phyloP scores from a whole-genome alignment of 2,888 invertebrate species.

The Eurytoma adleriae region DNA sequence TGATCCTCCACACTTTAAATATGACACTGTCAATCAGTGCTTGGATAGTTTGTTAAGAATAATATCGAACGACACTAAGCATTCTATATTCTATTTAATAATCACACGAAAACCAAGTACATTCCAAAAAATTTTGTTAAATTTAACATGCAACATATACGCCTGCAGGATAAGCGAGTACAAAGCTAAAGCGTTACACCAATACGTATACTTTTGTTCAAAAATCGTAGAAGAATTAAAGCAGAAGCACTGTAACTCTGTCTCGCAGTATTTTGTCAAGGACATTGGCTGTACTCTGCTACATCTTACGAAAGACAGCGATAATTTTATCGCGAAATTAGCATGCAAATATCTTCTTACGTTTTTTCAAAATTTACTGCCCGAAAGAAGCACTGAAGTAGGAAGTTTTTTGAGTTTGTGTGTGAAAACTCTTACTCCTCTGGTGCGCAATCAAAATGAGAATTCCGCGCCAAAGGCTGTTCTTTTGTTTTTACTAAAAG shows the following conservation, averaged over 20 bases:
- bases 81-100: conserved; percentile 70
- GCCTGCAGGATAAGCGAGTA: conserved; percentile 72
- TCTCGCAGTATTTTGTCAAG: conserved; percentile 79
- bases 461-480: conserved; percentile 71
- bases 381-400: conserved; percentile 75
- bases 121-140: conserved; percentile 79
- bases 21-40: conserved; percentile 73
- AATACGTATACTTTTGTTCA: conserved; percentile 78
- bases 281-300: conserved; percentile 79
- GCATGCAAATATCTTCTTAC: conserved; percentile 74
- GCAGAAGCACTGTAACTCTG: conserved; percentile 70
- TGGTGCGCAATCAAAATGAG: conserved; percentile 65
- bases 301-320: conserved; percentile 76
- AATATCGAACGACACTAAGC: conserved; percentile 63
- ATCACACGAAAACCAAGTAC: conserved; percentile 74
- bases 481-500: conserved; percentile 78
- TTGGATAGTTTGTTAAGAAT: conserved; percentile 77
- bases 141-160: conserved; percentile 77
- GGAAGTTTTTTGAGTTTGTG: conserved; percentile 77
- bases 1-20: conserved; percentile 76
- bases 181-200: conserved; percentile 79
- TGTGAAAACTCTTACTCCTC: conserved; percentile 78
- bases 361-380: conserved; percentile 76
- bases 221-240: conserved; percentile 74
- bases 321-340: conserved; percentile 66